Conservation (phyloP, 2,797 vertebrate genomes). For the Acipenser ruthenus region DNA sequence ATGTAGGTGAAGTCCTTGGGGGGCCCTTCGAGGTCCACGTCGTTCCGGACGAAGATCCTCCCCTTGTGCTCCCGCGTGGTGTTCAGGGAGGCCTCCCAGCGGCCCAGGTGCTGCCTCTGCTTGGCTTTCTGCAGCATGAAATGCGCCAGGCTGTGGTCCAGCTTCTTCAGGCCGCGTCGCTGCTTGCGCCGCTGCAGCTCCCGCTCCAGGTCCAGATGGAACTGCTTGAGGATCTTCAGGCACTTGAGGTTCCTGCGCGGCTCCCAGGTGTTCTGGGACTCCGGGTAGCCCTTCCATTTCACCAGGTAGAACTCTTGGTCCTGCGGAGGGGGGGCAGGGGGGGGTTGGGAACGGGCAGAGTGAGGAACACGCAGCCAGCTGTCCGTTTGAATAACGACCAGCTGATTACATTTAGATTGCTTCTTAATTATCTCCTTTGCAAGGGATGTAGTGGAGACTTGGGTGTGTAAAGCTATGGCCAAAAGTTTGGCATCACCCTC, state of each 20-base stretch:
- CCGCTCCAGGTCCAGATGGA: slow-evolving; percentile 67
- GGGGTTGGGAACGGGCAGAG: no score
- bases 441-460: no score
- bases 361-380: no score
- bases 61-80: slow-evolving; percentile 69
- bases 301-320: slow-evolving; percentile 76
- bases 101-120: slow-evolving; percentile 55
- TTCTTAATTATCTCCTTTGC: no score
- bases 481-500: no score
- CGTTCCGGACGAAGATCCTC: slow-evolving; percentile 70
- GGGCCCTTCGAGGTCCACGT: slow-evolving; percentile 79
- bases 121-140: slow-evolving; percentile 70
- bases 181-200: slow-evolving; percentile 49
- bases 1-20: slow-evolving; percentile 78
- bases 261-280: slow-evolving; percentile 74
- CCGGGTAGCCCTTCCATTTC: slow-evolving; percentile 76
- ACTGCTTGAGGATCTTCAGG: slow-evolving; percentile 65
- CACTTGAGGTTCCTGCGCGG: slow-evolving; percentile 77
- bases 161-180: slow-evolving; percentile 35
- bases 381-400: no score
- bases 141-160: slow-evolving; percentile 54
- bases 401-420: no score
- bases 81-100: slow-evolving; percentile 75
- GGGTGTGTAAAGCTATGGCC: no score
- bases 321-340: slow-evolving; percentile 48